phyloP scores from a whole-genome alignment of 2,888 invertebrate species.

The Drosophila meridionalis region DNA sequence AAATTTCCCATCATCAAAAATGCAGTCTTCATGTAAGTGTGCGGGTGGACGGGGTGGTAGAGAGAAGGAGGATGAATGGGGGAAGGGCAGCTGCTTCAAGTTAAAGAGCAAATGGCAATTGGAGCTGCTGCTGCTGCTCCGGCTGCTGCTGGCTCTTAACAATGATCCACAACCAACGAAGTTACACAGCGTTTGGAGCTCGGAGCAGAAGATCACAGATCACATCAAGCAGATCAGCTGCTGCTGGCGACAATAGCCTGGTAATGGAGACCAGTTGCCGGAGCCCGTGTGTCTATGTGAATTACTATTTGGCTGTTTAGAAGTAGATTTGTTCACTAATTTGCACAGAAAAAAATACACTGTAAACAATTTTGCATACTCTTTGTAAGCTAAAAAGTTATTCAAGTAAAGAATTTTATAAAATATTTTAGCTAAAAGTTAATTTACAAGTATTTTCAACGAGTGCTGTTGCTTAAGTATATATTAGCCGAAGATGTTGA shows the following conservation, averaged over 20 bases:
- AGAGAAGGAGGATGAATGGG: not conserved
- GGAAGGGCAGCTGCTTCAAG: conserved; percentile 15
- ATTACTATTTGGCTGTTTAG: conserved; percentile 33
- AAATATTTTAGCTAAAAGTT: not conserved
- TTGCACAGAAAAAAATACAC: conserved; percentile 4
- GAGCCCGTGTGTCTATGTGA: conserved; percentile 20
- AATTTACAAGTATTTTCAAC: not conserved
- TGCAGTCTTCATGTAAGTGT: conserved; percentile 45
- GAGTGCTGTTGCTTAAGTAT: not conserved
- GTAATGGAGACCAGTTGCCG: conserved; percentile 25
- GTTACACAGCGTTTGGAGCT: conserved; percentile 11
- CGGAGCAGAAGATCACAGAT: conserved; percentile 17
- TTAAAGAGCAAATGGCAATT: conserved; percentile 32
- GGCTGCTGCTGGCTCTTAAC: conserved; percentile 8
- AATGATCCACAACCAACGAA: conserved; percentile 18
- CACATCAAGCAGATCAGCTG: conserved; percentile 25
- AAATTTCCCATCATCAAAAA: conserved; percentile 72
- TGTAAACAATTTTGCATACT: not conserved
- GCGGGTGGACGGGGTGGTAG: not conserved
- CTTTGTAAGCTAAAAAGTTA: not conserved
- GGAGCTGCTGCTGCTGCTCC: not conserved
- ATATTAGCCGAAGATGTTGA: not conserved
- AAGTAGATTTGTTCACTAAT: conserved; percentile 51
- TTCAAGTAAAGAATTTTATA: not conserved
- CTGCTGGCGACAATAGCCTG: conserved; percentile 6